phyloP scores from a whole-genome alignment of 1,140 invertebrate species.

The Eufriesea mexicana region DNA sequence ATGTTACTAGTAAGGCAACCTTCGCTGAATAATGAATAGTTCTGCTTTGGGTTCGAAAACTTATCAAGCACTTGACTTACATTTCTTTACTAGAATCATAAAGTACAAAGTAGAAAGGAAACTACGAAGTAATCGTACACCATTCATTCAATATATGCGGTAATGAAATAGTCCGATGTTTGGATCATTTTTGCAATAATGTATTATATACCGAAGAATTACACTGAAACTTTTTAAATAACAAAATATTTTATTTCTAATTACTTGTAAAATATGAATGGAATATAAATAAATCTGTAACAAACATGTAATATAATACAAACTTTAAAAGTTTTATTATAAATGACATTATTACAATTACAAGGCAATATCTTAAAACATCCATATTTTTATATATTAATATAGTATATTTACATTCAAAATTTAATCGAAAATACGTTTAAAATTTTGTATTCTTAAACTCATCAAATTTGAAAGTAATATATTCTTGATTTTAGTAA shows the following conservation, averaged over 20 bases:
- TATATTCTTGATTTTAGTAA: background rate
- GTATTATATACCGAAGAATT: background rate
- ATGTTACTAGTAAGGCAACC: constrained; percentile 59
- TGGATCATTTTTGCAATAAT: background rate
- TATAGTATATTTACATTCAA: too few relatives aligned
- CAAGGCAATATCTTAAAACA: too few relatives aligned
- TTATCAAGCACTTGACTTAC: constrained; percentile 39
- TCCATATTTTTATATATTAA: too few relatives aligned
- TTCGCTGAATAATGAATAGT: constrained; percentile 34
- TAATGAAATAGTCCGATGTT: background rate
- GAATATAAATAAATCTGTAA: too few relatives aligned
- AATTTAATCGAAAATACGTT: too few relatives aligned
- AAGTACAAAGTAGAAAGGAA: constrained; percentile 4
- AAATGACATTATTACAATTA: too few relatives aligned
- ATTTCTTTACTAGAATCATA: constrained; percentile 14
- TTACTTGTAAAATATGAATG: background rate
- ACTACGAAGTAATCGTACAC: background rate
- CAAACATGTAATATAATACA: too few relatives aligned
- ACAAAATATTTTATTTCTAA: background rate
- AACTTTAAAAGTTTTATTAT: background rate
- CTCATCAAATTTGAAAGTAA: too few relatives aligned
- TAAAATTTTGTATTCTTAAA: too few relatives aligned
- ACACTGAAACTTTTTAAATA: background rate
- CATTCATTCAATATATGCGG: background rate
- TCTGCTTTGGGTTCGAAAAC: constrained; percentile 30